Evolutionary conservation across 2,113 vertebrate genomes (phyloP).

Genomic region (Nothoprocta perdicaria): DNA sequence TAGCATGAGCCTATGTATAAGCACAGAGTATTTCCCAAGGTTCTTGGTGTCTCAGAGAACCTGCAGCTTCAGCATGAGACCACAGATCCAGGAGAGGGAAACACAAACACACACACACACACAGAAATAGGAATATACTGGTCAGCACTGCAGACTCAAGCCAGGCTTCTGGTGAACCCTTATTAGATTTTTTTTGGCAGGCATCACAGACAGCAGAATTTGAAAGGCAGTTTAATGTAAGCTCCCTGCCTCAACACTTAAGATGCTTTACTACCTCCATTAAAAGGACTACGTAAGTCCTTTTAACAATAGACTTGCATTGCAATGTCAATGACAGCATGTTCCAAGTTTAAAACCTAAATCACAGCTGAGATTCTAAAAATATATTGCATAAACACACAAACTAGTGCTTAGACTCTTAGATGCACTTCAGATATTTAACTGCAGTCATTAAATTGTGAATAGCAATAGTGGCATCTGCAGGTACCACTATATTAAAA

Average conservation of each 20-base stretch:
- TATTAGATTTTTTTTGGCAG: background rate
- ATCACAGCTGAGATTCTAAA: conserved; percentile 45
- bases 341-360: background rate
- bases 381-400: background rate
- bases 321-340: conserved; percentile 36
- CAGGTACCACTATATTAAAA: background rate
- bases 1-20: background rate
- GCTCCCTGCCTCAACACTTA: background rate
- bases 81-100: too few relatives aligned
- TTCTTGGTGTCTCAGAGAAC: background rate
- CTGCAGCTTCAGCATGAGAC: background rate
- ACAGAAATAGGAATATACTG: background rate
- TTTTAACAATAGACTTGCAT: background rate
- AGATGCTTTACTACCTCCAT: background rate
- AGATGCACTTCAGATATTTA: conserved; percentile 10
- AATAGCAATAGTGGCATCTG: background rate
- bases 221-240: background rate
- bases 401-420: background rate
- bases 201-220: background rate
- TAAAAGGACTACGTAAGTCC: background rate
- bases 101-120: too few relatives aligned
- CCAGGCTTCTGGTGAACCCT: background rate
- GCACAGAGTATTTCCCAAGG: background rate
- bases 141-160: background rate
- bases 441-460: background rate